Percentiles rank a stretch among this genome's conserved stretches.
Conservation (phyloP, 2,888 invertebrate species). For the Lumbricus terrestris region DNA sequence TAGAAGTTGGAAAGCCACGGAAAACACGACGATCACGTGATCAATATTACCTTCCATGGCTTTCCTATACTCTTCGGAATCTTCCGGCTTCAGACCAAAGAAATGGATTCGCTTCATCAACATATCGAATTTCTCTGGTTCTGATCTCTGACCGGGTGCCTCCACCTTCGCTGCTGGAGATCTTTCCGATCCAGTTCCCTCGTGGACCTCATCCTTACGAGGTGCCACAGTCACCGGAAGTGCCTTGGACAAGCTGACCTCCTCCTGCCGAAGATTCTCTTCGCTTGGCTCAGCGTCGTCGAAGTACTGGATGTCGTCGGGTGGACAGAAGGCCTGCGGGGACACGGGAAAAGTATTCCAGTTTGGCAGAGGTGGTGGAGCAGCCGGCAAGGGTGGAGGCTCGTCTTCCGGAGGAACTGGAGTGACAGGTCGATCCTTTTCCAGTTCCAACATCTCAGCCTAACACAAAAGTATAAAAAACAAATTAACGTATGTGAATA, state of each 20-base stretch:
- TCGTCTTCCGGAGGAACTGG: constrained; percentile 22
- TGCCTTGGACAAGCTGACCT: background rate
- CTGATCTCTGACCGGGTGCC: background rate
- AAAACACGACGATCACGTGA: background rate
- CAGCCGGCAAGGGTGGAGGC: constrained; percentile 35
- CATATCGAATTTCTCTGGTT: constrained; percentile 71
- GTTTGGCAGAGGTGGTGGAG: constrained; percentile 38
- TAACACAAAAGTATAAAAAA: background rate
- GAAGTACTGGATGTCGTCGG: background rate
- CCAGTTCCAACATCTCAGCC: background rate
- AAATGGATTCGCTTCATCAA: constrained; percentile 85
- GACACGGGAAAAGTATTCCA: constrained; percentile 40
- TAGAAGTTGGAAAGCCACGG: too few species aligned
- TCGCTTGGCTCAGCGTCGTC: background rate
- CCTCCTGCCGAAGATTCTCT: background rate
- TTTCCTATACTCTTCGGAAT: constrained; percentile 42
- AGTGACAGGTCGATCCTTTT: background rate
- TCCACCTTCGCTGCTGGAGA: background rate
- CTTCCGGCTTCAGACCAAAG: constrained; percentile 39
- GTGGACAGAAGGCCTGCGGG: background rate
- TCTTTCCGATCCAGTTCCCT: background rate
- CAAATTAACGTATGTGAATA: too few species aligned
- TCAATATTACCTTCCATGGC: constrained; percentile 31
- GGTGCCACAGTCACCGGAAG: background rate
- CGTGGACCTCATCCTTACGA: background rate